Evolutionary conservation across 1,140 invertebrate genomes (phyloP).

Genomic region (Drosophila lini): DNA sequence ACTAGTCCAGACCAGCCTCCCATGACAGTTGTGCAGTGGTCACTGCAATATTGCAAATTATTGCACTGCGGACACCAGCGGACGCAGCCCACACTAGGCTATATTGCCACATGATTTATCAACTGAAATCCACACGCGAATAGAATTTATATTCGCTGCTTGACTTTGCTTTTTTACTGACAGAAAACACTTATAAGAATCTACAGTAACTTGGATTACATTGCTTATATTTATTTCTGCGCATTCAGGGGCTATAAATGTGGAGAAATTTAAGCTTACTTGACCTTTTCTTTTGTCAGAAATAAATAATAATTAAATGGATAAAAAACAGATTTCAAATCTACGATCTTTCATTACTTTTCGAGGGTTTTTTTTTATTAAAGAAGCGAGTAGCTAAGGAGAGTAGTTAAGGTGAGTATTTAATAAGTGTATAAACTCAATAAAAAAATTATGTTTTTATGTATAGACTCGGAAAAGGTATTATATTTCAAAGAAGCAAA

Average conservation of each 20-base stretch:
- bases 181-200: slow-evolving; percentile 13
- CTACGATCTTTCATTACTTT: neutral
- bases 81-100: slow-evolving; percentile 49
- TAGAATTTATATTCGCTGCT: slow-evolving; percentile 58
- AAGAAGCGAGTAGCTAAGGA: neutral
- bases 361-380: neutral
- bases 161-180: slow-evolving; percentile 27
- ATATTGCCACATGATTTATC: slow-evolving; percentile 70
- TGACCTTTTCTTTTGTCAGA: neutral
- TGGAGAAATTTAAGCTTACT: neutral
- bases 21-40: slow-evolving; percentile 67
- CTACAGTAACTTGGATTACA: neutral
- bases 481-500: too few relatives aligned
- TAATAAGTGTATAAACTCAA: too few relatives aligned
- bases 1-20: slow-evolving; percentile 14
- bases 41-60: slow-evolving; percentile 61
- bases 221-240: neutral
- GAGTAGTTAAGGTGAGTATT: too few relatives aligned
- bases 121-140: slow-evolving; percentile 68
- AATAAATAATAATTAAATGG: neutral
- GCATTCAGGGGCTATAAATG: neutral
- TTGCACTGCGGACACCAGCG: slow-evolving; percentile 40
- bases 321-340: neutral
- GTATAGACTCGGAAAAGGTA: too few relatives aligned
- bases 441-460: too few relatives aligned